Evolutionary conservation across 1,140 invertebrate genomes (phyloP), one percentile per base, ranked within the genome.

Genomic region (Drosophila gunungcola): DNA sequence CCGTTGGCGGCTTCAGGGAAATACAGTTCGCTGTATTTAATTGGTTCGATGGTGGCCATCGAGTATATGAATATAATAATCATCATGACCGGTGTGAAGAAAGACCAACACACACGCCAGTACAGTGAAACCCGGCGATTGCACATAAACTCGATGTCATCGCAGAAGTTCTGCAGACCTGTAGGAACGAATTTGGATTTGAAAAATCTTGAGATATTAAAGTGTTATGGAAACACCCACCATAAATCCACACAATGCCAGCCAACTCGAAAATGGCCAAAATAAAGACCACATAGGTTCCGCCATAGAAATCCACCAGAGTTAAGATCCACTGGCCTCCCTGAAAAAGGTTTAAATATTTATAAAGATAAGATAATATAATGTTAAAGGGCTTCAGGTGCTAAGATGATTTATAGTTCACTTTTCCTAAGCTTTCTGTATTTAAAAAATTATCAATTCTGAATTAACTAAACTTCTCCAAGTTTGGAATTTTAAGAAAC

Each of bases 261-360:
- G 94, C 93, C 9, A 96, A 94, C 93, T 97, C 96, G 43, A 95
- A 93, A 11, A 95, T 95, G 2, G 96, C 96, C 13, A 97, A 93
- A 57, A 97, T 94, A 56, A 97, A 95, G 38, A 96, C 95, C 58
- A 97, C 94, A 78, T 97, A 96, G 12, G 96, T 96, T 12, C 95
- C 96, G 9, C 96, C 97, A 90, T 96, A 98, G 82, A 95, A 95
- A 91, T 98, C 97, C 29, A 98, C 95, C 32, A 98, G 92, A 38
- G 95, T 96, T 16, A 98, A 93, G 39, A 98, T 95, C 90, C 96
- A 97, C 86, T 97, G 96, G 0, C 98, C 97, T 56, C 97, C 97
- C 97, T 98, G 81, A 27, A 93, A 93, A 58, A 46, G 58, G 58
- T 51, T 52, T 48, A 63, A 70, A 34, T 27, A 65, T 46, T 12